A percentile compares a stretch with the other conserved stretches of the same genome.
phyloP scores from a whole-genome alignment of 2,888 invertebrate species.

The Automeris io region DNA sequence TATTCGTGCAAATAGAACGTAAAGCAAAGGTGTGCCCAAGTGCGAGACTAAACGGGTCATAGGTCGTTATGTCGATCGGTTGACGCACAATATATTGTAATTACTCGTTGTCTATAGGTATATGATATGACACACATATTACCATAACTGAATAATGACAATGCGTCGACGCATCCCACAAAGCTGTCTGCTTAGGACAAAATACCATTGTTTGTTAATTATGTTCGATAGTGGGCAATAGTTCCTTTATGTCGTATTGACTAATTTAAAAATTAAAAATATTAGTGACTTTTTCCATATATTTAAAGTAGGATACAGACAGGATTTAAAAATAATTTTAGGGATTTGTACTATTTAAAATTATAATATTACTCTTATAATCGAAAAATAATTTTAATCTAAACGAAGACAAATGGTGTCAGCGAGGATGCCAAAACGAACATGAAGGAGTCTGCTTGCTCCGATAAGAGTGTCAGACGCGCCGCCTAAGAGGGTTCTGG shows the following conservation, averaged over 20 bases:
- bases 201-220: constrained; percentile 36
- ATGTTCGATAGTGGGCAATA: constrained; percentile 12
- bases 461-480: too few relatives aligned
- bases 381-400: too few relatives aligned
- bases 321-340: too few relatives aligned
- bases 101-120: constrained; percentile 37
- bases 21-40: constrained; percentile 45
- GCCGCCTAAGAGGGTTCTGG: too few relatives aligned
- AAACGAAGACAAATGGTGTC: too few relatives aligned
- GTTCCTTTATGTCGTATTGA: constrained; percentile 4
- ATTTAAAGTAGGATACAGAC: too few relatives aligned
- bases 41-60: constrained; percentile 43
- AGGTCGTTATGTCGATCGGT: constrained; percentile 43
- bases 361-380: too few relatives aligned
- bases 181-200: constrained; percentile 21
- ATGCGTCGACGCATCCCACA: constrained; percentile 21
- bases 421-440: too few relatives aligned
- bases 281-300: not conserved
- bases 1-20: constrained; percentile 48
- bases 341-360: too few relatives aligned
- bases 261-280: not conserved
- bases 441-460: too few relatives aligned
- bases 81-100: constrained; percentile 52
- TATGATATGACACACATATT: constrained; percentile 26
- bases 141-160: constrained; percentile 26